These are phyloP conservation scores for Cremastinae sp. DNA, from an alignment of 2,888 invertebrate genomes.

Conservation along the genomic window DNA sequence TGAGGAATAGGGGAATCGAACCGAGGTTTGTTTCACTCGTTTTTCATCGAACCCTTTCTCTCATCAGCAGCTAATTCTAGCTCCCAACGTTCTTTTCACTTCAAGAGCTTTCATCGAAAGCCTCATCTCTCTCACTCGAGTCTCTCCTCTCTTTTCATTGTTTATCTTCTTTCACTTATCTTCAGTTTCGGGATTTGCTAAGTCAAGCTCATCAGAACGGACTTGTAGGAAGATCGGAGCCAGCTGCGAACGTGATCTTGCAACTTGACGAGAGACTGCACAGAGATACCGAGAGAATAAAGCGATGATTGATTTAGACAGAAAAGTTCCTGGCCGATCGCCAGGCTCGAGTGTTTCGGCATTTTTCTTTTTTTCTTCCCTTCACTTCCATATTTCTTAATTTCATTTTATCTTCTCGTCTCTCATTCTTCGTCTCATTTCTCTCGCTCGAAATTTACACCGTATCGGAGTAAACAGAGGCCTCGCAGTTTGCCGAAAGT, in stretches of 20 bases:
- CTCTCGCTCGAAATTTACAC: conserved; percentile 1
- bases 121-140: neutral
- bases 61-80: neutral
- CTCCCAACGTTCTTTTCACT: conserved; percentile 33
- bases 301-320: conserved; percentile 67
- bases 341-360: conserved; percentile 51
- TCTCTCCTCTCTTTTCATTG: neutral
- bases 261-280: conserved; percentile 46
- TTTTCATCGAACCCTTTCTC: conserved; percentile 10
- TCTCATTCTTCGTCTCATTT: no score
- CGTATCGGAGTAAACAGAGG: conserved; percentile 22
- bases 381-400: neutral
- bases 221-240: conserved; percentile 59
- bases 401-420: no score
- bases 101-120: conserved; percentile 58
- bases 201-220: conserved; percentile 65
- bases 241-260: conserved; percentile 58
- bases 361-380: conserved; percentile 1
- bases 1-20: conserved; percentile 20
- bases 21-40: conserved; percentile 13
- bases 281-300: conserved; percentile 29
- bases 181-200: conserved; percentile 47
- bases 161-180: neutral
- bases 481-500: conserved; percentile 23
- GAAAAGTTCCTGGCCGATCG: conserved; percentile 63